Percentiles rank a stretch among this genome's conserved stretches.
Conservation (phyloP, 2,113 vertebrate species). For the Garra rufa region DNA sequence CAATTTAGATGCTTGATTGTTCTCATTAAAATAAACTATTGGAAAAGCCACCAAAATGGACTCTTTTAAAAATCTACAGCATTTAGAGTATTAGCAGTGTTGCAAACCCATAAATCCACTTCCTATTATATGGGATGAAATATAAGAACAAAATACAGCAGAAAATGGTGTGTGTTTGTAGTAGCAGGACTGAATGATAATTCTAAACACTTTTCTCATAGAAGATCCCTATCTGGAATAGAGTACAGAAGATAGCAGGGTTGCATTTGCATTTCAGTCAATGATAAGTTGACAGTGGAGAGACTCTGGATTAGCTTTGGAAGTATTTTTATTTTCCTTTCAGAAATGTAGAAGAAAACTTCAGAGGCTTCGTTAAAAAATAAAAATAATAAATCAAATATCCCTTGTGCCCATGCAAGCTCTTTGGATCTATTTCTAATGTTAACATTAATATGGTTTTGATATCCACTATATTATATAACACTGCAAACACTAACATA, state of each 20-base stretch:
- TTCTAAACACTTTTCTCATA: background rate
- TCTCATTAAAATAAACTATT: constrained; percentile 31
- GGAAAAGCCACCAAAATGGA: background rate
- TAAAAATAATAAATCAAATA: background rate
- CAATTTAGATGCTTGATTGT: constrained; percentile 16
- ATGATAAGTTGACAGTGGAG: background rate
- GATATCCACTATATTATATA: background rate
- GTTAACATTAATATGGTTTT: background rate
- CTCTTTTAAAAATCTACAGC: background rate
- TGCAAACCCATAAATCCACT: background rate
- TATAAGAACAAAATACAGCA: background rate
- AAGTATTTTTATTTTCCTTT: constrained; percentile 18
- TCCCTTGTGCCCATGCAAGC: background rate
- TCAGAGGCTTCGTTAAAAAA: background rate
- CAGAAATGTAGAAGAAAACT: background rate
- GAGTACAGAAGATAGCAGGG: background rate
- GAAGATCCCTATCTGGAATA: background rate
- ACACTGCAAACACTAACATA: background rate
- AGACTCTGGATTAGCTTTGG: background rate
- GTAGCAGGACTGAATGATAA: background rate
- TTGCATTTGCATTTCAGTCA: background rate
- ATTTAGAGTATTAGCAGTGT: constrained; percentile 1
- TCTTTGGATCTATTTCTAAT: background rate
- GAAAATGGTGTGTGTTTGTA: background rate
- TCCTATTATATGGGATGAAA: background rate